phyloP scores from a whole-genome alignment of 2,113 vertebrate genomes.

The Vulpes lagopus region DNA sequence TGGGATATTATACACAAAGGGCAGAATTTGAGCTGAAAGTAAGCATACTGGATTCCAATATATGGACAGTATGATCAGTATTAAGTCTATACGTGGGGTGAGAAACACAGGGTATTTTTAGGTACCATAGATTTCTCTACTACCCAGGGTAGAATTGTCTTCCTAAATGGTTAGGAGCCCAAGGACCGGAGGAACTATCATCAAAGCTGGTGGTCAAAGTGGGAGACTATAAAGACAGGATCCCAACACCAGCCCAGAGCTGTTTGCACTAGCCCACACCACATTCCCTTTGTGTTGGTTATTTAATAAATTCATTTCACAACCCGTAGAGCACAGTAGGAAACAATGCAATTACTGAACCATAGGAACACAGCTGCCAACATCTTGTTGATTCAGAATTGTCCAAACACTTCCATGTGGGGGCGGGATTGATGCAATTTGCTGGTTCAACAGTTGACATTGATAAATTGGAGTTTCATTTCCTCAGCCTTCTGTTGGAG shows the following conservation, averaged over 20 bases:
- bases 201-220: not conserved
- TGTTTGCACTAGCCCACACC: not conserved
- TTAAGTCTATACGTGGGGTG: not conserved
- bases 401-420: slow-evolving; percentile 78
- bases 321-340: slow-evolving; percentile 75
- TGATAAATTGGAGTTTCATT: slow-evolving; percentile 80
- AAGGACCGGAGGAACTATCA: not conserved
- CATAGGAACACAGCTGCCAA: slow-evolving; percentile 76
- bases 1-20: not conserved
- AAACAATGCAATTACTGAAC: slow-evolving; percentile 79
- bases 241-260: not conserved
- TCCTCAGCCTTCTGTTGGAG: slow-evolving; percentile 80
- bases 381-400: slow-evolving; percentile 80
- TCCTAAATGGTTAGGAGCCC: not conserved
- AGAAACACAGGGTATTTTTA: not conserved
- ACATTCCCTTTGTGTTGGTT: slow-evolving; percentile 62
- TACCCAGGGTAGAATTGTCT: not conserved
- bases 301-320: slow-evolving; percentile 83
- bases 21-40: not conserved
- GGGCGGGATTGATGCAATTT: slow-evolving; percentile 75
- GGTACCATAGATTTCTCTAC: not conserved
- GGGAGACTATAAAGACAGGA: not conserved
- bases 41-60: not conserved
- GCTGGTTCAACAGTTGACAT: slow-evolving; percentile 80
- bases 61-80: not conserved